Evolutionary conservation across 2,888 invertebrate species (phyloP).

Genomic region (Xestia sexstrigata): DNA sequence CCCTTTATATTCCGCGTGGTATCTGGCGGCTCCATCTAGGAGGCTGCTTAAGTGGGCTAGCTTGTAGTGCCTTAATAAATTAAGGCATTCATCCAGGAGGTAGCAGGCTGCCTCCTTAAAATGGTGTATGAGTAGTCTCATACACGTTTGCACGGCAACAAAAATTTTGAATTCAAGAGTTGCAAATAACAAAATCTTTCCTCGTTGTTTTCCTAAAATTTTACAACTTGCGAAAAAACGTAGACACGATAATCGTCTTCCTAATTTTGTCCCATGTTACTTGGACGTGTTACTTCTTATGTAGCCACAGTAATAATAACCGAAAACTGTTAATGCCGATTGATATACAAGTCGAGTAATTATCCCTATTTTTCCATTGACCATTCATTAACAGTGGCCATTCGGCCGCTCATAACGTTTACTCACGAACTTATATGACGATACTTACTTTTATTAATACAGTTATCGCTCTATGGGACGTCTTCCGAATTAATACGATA

Average conservation of each 20-base stretch:
- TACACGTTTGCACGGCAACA: too few species aligned
- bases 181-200: not conserved
- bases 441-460: constrained; percentile 28
- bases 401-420: constrained; percentile 12
- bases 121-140: not conserved
- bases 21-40: not conserved
- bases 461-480: constrained; percentile 33
- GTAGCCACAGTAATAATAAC: not conserved
- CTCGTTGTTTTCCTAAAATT: not conserved
- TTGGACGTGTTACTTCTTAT: not conserved
- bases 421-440: constrained; percentile 9
- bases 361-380: constrained; percentile 14
- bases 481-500: constrained; percentile 47
- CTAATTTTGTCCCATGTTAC: not conserved
- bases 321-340: not conserved
- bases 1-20: not conserved
- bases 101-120: not conserved
- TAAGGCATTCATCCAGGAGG: not conserved
- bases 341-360: not conserved
- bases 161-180: not conserved
- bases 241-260: not conserved
- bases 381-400: constrained; percentile 21
- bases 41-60: not conserved
- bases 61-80: not conserved
- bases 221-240: not conserved